A percentile compares a stretch with the other conserved stretches of the same genome.
These are phyloP conservation scores for Malurus cyaneus DNA, from an alignment of 2,113 vertebrate genomes.

Conservation along the genomic window DNA sequence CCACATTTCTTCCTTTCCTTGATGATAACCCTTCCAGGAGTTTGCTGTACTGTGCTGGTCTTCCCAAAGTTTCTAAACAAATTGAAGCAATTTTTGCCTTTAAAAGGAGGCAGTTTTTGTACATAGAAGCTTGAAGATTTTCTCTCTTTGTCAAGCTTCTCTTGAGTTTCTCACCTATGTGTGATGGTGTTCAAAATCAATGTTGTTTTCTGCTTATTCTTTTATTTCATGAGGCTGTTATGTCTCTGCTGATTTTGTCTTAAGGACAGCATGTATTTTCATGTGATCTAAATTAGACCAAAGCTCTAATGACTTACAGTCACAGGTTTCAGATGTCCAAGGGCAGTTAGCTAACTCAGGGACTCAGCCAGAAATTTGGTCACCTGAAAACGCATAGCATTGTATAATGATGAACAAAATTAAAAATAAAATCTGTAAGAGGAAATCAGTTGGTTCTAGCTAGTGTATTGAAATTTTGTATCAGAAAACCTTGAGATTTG, in stretches of 20 bases:
- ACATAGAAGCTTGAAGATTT: not conserved
- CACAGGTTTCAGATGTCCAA: constrained; percentile 10
- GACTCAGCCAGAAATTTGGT: not conserved
- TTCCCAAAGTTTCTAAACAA: not conserved
- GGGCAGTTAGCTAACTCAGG: not conserved
- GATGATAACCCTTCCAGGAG: not conserved
- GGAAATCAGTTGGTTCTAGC: not conserved
- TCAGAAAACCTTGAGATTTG: not conserved
- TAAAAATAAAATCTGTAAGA: not conserved
- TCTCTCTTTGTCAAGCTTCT: not conserved
- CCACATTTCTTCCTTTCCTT: not conserved
- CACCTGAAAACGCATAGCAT: not conserved
- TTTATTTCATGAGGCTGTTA: not conserved
- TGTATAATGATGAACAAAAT: not conserved
- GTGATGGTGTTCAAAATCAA: not conserved
- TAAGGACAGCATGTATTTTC: not conserved
- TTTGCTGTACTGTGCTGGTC: not conserved
- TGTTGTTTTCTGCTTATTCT: not conserved
- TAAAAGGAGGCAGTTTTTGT: not conserved
- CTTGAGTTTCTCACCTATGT: not conserved
- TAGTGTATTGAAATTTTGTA: not conserved
- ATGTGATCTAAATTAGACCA: not conserved
- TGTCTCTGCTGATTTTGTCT: not conserved
- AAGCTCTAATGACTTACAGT: not conserved
- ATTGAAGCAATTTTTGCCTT: not conserved